Evolutionary conservation across 2,113 vertebrate species (phyloP).

Genomic region (Fregata magnificens): DNA sequence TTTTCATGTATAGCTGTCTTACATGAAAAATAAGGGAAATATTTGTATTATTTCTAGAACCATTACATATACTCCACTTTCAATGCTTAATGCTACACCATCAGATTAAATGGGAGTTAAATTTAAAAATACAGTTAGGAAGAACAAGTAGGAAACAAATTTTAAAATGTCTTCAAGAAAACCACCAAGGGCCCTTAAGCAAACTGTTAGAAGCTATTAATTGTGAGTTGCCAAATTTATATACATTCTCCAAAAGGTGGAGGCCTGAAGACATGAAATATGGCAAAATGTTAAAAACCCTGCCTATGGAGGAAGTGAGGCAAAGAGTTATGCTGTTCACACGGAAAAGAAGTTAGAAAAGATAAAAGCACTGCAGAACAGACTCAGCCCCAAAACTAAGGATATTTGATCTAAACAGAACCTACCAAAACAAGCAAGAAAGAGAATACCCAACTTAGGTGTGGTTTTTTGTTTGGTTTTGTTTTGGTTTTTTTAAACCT

Average conservation of each 20-base stretch:
- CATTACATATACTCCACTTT: background rate
- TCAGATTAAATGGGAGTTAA: background rate
- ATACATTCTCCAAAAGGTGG: background rate
- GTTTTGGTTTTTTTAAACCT: background rate
- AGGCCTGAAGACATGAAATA: background rate
- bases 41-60: background rate
- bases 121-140: background rate
- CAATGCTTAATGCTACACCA: background rate
- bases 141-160: background rate
- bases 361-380: background rate
- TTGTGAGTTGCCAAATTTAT: background rate
- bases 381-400: background rate
- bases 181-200: background rate
- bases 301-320: background rate
- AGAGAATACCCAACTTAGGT: background rate
- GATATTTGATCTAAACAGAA: background rate
- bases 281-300: background rate
- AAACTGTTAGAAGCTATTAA: background rate
- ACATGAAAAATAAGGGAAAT: background rate
- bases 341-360: background rate
- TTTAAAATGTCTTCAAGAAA: background rate
- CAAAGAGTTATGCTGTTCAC: background rate
- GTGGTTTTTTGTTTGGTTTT: background rate
- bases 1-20: background rate
- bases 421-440: background rate